Conservation (phyloP, 2,113 vertebrate species). For the Urocynchramus pylzowi region DNA sequence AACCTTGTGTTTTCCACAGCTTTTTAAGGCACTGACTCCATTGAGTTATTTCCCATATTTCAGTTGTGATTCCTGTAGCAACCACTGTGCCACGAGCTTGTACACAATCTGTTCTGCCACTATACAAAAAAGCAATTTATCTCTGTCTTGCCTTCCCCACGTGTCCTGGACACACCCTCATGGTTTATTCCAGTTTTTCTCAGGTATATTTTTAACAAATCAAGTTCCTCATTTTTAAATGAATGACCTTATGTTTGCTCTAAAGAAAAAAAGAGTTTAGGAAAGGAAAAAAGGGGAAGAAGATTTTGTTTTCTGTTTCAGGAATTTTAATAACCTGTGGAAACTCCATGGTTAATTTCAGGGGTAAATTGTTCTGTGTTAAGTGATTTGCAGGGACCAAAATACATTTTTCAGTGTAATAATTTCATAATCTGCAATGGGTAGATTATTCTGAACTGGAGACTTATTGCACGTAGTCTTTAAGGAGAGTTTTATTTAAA, state of each 20-base stretch:
- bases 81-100: neutral
- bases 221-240: neutral
- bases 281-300: accelerated
- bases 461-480: accelerated
- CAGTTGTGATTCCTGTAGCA: neutral
- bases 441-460: neutral
- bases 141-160: neutral
- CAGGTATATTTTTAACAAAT: neutral
- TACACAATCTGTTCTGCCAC: accelerated
- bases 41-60: accelerated
- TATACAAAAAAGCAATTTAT: neutral
- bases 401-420: neutral
- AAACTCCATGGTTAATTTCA: neutral
- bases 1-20: accelerated
- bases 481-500: neutral
- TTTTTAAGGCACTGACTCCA: neutral
- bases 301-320: neutral
- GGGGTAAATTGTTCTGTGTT: neutral
- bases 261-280: neutral
- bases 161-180: accelerated
- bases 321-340: neutral
- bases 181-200: neutral
- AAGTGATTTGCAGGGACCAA: neutral
- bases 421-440: neutral
- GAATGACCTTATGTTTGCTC: neutral